Evolutionary conservation across 2,888 invertebrate species (phyloP), one percentile per base, ranked within the genome.

Genomic region (Stenoptilia bipunctidactyla): DNA sequence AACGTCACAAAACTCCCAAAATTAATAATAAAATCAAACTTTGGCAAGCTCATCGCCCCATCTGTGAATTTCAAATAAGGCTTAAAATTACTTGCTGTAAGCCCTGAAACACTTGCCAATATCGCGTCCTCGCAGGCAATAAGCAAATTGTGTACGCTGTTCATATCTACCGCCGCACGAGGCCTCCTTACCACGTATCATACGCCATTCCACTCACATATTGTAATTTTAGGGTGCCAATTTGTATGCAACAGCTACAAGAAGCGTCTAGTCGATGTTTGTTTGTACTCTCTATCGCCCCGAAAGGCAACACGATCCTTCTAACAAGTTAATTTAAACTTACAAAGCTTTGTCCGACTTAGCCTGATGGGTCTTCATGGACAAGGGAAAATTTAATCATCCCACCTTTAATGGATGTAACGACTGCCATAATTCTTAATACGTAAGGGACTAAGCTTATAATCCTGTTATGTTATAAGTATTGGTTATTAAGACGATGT

Each of bases 321-420:
- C 65, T 64, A 70, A 71, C 73, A 69, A 74, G 72, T 68, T 73
- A 77, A 74, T 75, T 75, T 72, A 71, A 74, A 73, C 72, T 76
- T 73, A 60, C 58, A 62, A 61, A 58, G 68, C 59, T 20, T 70
- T 61, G 69, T 66, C 67, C 61, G 62, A 62, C 59, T 70, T 65
- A 63, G 53, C 51, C 57, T 63, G 62, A 65, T 58, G 61, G 55
- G 58, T 60, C 57, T 61, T 63, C 56, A 61, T 63, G 61, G 61
- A 53, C 62, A 58, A 63, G 61, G 55, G 53, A 58, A 65, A 64
- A 65, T 63, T 64, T 64, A 45, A 51, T 52, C 52, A 50, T 30
- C 25, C 33, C 15, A 13, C 15, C 6, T n/a, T 34, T 34, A 34
- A 13, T 34, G 13, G 8, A 9, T n/a, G n/a, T 10, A 27, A 27